phyloP scores from a whole-genome alignment of 2,888 invertebrate species.

The Tetranychus piercei region DNA sequence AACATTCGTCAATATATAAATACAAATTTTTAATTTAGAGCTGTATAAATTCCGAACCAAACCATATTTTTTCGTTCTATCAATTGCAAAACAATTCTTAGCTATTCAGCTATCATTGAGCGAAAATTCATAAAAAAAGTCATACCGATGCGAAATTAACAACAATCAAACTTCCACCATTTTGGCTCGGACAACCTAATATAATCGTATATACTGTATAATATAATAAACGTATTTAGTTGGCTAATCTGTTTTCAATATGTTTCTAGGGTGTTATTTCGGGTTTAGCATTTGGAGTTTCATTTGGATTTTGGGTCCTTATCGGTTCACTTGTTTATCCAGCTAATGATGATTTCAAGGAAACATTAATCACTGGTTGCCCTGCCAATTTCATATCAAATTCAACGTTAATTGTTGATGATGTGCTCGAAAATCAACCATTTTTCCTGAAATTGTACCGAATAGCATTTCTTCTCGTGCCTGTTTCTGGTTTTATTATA shows the following conservation, averaged over 20 bases:
- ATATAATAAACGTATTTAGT: not conserved
- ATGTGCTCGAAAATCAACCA: not conserved
- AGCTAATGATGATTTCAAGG: not conserved
- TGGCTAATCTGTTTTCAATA: not conserved
- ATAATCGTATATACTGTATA: too few relatives aligned
- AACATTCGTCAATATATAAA: too few relatives aligned
- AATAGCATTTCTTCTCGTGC: conserved; percentile 23
- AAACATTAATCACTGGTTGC: conserved; percentile 15
- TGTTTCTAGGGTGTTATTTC: conserved; percentile 18
- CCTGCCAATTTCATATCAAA: not conserved
- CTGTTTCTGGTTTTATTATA: conserved; percentile 23
- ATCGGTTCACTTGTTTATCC: conserved; percentile 22
- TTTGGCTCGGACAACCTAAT: too few relatives aligned
- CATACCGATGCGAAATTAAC: too few relatives aligned
- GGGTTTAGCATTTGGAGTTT: conserved; percentile 20
- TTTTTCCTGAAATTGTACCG: conserved; percentile 18
- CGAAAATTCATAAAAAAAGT: too few relatives aligned
- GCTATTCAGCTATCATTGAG: too few relatives aligned
- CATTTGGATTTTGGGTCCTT: conserved; percentile 21
- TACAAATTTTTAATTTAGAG: too few relatives aligned
- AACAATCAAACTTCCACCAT: too few relatives aligned
- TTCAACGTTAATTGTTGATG: conserved; percentile 3
- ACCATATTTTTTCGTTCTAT: too few relatives aligned
- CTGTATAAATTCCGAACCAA: too few relatives aligned
- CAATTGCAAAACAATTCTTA: too few relatives aligned